A percentile compares a stretch with the other conserved stretches of the same genome.
Evolutionary conservation across 2,888 invertebrate species (phyloP).

Genomic region (Aspidiotus destructor): DNA sequence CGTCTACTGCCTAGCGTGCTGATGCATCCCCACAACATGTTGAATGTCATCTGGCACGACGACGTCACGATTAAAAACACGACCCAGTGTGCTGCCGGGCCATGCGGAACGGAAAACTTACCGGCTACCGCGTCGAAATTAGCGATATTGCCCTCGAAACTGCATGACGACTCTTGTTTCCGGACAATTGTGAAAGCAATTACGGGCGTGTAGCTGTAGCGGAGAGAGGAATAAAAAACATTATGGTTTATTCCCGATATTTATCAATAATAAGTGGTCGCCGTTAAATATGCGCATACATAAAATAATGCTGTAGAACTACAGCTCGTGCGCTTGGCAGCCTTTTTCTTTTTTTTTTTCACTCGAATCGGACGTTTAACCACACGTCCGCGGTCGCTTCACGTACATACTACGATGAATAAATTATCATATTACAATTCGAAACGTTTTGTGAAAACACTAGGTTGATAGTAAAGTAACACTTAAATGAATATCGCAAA

Average conservation of each 20-base stretch:
- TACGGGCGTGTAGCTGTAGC: conserved; percentile 9
- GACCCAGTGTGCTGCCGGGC: conserved; percentile 9
- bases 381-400: neutral
- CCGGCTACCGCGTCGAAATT: conserved; percentile 9
- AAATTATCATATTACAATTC: neutral
- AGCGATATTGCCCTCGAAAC: conserved; percentile 20
- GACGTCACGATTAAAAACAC: conserved; percentile 3
- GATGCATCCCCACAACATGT: conserved; percentile 12
- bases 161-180: conserved; percentile 6
- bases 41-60: conserved; percentile 25
- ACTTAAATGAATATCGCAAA: no score
- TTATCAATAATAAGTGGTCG: conserved; percentile 21
- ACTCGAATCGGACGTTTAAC: neutral
- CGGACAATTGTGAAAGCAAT: conserved; percentile 25
- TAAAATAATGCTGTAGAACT: neutral
- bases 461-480: no score
- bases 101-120: conserved; percentile 22
- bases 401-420: conserved; percentile 1
- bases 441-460: conserved; percentile 2
- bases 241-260: conserved; percentile 19
- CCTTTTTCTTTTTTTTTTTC: neutral
- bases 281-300: conserved; percentile 20
- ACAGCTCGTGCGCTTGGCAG: neutral
- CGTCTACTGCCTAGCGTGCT: neutral
- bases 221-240: conserved; percentile 12